phyloP scores from a whole-genome alignment of 2,888 invertebrate species.

The Artemia sinica region DNA sequence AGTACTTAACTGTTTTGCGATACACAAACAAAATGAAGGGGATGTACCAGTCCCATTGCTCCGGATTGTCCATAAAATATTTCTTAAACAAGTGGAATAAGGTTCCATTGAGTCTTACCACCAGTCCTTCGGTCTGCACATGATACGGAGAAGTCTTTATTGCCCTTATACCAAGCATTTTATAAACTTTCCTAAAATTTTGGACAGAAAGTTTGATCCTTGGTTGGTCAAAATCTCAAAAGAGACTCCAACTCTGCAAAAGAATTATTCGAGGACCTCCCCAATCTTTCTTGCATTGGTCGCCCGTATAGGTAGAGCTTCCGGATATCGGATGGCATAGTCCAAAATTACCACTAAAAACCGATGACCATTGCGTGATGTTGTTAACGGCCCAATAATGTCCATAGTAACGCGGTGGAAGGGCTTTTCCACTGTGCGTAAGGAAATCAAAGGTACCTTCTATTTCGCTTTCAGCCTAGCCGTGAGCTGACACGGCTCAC shows the following conservation, averaged over 20 bases:
- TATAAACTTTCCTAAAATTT: background rate
- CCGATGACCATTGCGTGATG: no score
- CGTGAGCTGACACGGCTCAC: background rate
- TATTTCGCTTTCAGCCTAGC: background rate
- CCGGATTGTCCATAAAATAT: background rate
- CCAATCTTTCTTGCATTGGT: no score
- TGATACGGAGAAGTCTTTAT: background rate
- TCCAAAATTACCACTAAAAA: no score
- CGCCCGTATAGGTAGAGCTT: no score
- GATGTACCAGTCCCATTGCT: no score
- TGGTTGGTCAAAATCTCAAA: background rate
- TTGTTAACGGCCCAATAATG: no score
- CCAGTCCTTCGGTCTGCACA: background rate
- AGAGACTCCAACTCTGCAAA: background rate
- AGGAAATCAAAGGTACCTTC: background rate
- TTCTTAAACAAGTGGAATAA: background rate
- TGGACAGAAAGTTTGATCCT: background rate
- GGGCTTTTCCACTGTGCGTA: background rate
- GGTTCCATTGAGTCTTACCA: background rate
- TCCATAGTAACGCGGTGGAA: background rate
- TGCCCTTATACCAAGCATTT: background rate
- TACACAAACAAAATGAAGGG: no score
- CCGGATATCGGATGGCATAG: no score
- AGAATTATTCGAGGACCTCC: no score
- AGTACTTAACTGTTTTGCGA: no score